Conservation (phyloP, 64 coral and sea anemone species). For the Acropora tenuis region DNA sequence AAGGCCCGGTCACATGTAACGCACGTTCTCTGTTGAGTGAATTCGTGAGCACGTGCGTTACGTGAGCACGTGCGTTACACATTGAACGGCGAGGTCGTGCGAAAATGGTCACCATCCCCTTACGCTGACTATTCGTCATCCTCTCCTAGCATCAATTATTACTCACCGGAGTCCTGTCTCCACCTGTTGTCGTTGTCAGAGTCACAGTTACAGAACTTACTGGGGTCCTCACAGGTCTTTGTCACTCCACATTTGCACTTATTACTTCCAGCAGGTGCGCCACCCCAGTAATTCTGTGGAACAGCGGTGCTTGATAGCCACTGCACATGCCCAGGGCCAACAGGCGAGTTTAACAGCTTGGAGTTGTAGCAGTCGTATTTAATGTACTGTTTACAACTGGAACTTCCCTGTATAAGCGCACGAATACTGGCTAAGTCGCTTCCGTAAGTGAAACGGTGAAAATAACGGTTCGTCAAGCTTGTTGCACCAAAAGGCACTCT, state of each 20-base stretch:
- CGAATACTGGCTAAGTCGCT: conserved; percentile 71
- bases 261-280: conserved; percentile 47
- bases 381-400: conserved; percentile 77
- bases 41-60: too few relatives aligned
- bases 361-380: conserved; percentile 80
- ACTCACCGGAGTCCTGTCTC: conserved; percentile 81
- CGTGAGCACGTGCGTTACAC: too few relatives aligned
- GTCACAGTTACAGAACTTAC: conserved; percentile 88
- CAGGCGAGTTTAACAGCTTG: conserved; percentile 68
- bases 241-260: conserved; percentile 80
- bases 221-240: conserved; percentile 64
- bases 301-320: conserved; percentile 70
- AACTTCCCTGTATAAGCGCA: conserved; percentile 65
- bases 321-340: conserved; percentile 72
- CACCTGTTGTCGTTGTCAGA: conserved; percentile 53
- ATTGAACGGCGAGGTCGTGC: too few relatives aligned
- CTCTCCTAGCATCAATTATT: neutral
- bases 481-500: conserved; percentile 39
- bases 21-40: too few relatives aligned
- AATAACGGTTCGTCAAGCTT: conserved; percentile 16
- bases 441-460: conserved; percentile 62
- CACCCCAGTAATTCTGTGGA: conserved; percentile 76
- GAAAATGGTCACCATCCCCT: too few relatives aligned
- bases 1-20: too few relatives aligned
- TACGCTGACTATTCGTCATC: too few relatives aligned